Evolutionary conservation across 2,888 invertebrate species (phyloP).

Genomic region (Xestia sexstrigata): DNA sequence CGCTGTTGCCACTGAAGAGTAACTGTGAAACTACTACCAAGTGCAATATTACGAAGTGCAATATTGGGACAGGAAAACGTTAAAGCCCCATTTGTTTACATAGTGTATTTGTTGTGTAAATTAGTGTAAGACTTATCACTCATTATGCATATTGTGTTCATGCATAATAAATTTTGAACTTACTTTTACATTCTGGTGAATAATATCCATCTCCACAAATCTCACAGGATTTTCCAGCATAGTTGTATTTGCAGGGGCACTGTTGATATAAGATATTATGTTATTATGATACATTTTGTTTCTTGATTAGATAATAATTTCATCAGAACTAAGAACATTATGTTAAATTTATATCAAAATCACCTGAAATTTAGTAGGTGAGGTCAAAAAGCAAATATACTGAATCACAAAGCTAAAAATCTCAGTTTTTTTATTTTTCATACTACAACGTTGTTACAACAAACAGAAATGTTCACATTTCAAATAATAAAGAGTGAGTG

Average conservation of each 20-base stretch:
- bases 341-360: background rate
- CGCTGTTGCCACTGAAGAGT: background rate
- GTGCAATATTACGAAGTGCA: background rate
- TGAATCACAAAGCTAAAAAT: background rate
- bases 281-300: background rate
- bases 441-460: background rate
- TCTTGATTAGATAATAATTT: background rate
- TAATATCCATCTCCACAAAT: constrained; percentile 97
- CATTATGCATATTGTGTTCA: too few species aligned
- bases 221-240: constrained; percentile 96
- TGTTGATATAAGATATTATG: constrained; percentile 74
- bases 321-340: background rate
- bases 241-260: constrained; percentile 97
- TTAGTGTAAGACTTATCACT: too few species aligned
- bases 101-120: too few species aligned
- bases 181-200: constrained; percentile 95
- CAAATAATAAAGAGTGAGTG: background rate
- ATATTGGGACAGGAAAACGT: background rate
- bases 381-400: background rate
- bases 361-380: background rate
- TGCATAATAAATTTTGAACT: constrained; percentile 71
- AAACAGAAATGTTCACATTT: background rate
- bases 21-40: background rate
- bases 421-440: background rate
- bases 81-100: background rate